Conservation (phyloP, 1,140 invertebrate species). For the Anagrus nilaparvatae region DNA sequence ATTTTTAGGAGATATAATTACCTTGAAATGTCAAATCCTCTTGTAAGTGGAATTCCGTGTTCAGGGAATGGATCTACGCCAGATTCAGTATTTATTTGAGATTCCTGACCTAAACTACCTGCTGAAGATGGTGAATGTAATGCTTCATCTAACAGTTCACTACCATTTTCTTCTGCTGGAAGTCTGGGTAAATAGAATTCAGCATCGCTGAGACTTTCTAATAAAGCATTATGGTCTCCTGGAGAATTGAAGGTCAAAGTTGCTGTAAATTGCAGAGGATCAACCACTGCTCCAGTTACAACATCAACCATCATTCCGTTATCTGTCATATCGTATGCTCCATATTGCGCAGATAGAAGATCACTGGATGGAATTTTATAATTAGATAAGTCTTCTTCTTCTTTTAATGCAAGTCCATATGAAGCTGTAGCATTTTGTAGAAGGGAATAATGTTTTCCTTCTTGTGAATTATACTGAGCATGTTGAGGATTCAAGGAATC, state of each 20-base stretch:
- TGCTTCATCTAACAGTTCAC: conserved; percentile 48
- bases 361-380: conserved; percentile 60
- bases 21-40: conserved; percentile 40
- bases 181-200: conserved; percentile 63
- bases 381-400: conserved; percentile 61
- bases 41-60: conserved; percentile 42
- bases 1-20: conserved; percentile 11
- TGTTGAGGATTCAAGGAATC: conserved; percentile 35
- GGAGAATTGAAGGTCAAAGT: conserved; percentile 67
- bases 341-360: conserved; percentile 48
- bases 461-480: conserved; percentile 39
- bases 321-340: conserved; percentile 57
- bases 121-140: conserved; percentile 38
- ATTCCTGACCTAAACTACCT: conserved; percentile 46
- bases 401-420: conserved; percentile 65
- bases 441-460: conserved; percentile 65
- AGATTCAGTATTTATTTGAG: conserved; percentile 52
- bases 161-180: conserved; percentile 48
- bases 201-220: conserved; percentile 61
- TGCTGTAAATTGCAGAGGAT: conserved; percentile 70
- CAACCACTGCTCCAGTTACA: conserved; percentile 60
- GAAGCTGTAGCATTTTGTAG: conserved; percentile 66
- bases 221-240: conserved; percentile 56
- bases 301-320: conserved; percentile 74
- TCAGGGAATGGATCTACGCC: conserved; percentile 60